Percentiles rank a stretch among this genome's conserved stretches.
These are phyloP conservation scores for Andrena camellia DNA, from an alignment of 2,888 invertebrate species.

Conservation along the genomic window DNA sequence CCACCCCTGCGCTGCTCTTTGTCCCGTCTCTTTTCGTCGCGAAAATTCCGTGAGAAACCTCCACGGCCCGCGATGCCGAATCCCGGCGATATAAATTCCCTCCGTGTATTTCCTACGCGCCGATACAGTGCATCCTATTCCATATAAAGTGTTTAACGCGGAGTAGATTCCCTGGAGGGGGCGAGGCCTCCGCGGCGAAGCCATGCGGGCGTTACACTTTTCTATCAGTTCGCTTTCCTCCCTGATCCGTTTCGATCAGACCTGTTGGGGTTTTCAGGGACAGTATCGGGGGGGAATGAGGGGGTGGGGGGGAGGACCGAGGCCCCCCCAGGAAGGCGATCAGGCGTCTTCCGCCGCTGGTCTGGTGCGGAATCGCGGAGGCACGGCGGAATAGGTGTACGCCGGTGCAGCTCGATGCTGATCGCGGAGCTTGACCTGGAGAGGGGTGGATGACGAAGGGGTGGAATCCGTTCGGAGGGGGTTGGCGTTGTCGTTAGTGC, in stretches of 20 bases:
- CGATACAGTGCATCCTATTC: neutral
- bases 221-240: neutral
- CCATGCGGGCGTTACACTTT: neutral
- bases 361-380: slow-evolving; percentile 62
- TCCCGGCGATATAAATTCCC: no score
- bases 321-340: neutral
- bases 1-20: no score
- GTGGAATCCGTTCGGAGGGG: slow-evolving; percentile 41
- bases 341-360: slow-evolving; percentile 11
- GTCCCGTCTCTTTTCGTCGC: no score
- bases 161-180: neutral
- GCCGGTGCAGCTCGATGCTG: slow-evolving; percentile 76
- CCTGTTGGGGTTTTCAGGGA: neutral
- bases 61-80: no score
- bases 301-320: neutral
- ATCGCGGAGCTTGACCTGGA: slow-evolving; percentile 74
- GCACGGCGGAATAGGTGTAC: slow-evolving; percentile 65
- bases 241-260: slow-evolving; percentile 3
- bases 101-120: no score
- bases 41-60: no score
- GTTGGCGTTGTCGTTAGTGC: slow-evolving; percentile 68
- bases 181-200: neutral
- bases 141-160: neutral
- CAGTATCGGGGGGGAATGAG: neutral
- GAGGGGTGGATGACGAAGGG: slow-evolving; percentile 46